These are phyloP conservation scores for Vannuccia rotundouncinata DNA, from an alignment of 2,888 invertebrate genomes.

Conservation along the genomic window DNA sequence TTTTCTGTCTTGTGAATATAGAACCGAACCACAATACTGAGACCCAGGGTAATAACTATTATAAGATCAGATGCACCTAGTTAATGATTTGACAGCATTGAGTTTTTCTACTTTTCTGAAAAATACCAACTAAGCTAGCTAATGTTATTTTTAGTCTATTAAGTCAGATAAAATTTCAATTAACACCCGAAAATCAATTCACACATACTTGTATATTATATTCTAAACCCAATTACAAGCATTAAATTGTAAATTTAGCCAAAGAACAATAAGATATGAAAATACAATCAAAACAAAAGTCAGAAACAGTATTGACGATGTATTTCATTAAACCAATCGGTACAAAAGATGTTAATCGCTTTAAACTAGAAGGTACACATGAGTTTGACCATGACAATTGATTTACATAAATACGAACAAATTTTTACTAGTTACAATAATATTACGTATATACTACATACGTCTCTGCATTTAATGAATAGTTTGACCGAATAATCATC, in stretches of 20 bases:
- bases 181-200: not conserved
- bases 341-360: not conserved
- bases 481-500: too few relatives aligned
- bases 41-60: too few relatives aligned
- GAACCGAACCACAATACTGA: too few relatives aligned
- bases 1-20: too few relatives aligned
- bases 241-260: not conserved
- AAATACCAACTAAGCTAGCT: too few relatives aligned
- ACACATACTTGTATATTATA: not conserved
- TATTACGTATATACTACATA: not conserved
- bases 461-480: not conserved
- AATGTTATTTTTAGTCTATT: too few relatives aligned
- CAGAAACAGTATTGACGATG: not conserved
- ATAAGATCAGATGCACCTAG: too few relatives aligned
- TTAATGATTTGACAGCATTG: too few relatives aligned
- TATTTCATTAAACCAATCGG: not conserved
- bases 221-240: not conserved
- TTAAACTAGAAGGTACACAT: not conserved
- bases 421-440: not conserved
- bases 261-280: not conserved
- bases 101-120: too few relatives aligned
- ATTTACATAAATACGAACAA: not conserved
- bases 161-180: not conserved
- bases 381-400: not conserved
- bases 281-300: not conserved